These are phyloP conservation scores for Squalus acanthias DNA, from an alignment of 2,797 vertebrate species.

Conservation along the genomic window DNA sequence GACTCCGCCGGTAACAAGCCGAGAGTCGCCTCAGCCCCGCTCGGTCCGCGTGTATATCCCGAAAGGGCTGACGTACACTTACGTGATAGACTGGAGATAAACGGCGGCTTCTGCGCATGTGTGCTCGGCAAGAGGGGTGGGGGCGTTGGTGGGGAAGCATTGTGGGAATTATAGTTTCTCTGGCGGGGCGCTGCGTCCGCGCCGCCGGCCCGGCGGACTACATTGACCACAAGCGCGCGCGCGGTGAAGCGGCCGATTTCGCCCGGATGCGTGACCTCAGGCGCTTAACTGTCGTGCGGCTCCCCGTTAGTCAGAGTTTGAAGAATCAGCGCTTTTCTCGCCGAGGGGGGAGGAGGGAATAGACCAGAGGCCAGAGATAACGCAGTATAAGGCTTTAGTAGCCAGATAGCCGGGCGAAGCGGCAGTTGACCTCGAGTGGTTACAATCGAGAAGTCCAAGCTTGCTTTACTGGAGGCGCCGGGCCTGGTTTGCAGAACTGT, in stretches of 20 bases:
- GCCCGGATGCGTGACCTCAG: neutral
- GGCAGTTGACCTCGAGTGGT: neutral
- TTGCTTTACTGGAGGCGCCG: neutral
- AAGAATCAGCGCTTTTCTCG: neutral
- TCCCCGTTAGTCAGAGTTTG: neutral
- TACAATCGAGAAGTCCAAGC: neutral
- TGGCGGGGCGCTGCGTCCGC: rapidly evolving
- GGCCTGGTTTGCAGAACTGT: neutral
- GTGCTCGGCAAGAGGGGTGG: neutral
- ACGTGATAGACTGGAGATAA: neutral
- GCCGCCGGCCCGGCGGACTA: neutral
- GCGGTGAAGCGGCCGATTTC: too few relatives aligned
- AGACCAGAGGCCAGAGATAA: neutral
- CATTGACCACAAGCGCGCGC: slow-evolving; percentile 55
- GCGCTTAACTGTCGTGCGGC: neutral
- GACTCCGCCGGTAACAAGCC: neutral
- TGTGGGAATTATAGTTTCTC: slow-evolving; percentile 59
- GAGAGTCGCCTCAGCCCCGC: neutral
- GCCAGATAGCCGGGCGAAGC: neutral
- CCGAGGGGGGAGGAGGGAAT: neutral
- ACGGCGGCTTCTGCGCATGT: neutral
- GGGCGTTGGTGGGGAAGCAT: slow-evolving; percentile 42
- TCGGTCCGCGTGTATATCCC: slow-evolving; percentile 18
- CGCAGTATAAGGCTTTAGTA: neutral
- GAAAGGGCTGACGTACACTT: neutral